A percentile compares a stretch with the other conserved stretches of the same genome.
These are phyloP conservation scores for Polydrusus tereticollis DNA, from an alignment of 2,888 invertebrate genomes.

Conservation along the genomic window DNA sequence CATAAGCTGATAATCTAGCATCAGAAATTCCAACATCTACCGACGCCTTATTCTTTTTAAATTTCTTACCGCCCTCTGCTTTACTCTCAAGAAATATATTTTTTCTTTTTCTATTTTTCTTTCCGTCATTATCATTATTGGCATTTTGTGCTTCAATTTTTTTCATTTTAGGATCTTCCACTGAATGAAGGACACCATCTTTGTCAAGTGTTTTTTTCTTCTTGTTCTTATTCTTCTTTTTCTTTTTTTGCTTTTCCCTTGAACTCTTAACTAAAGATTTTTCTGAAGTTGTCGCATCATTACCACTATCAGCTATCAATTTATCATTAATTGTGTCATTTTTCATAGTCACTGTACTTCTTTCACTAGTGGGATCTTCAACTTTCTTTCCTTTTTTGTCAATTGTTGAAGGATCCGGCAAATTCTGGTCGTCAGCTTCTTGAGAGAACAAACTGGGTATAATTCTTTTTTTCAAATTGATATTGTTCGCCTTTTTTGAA, in stretches of 20 bases:
- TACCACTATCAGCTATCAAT: background rate
- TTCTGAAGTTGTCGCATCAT: background rate
- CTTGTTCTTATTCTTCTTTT: slow-evolving; percentile 47
- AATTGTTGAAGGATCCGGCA: slow-evolving; percentile 28
- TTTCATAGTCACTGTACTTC: background rate
- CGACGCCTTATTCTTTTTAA: slow-evolving; percentile 56
- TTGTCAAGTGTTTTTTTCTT: slow-evolving; percentile 5
- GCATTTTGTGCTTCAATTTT: slow-evolving; percentile 35
- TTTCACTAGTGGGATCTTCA: slow-evolving; percentile 20
- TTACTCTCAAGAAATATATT: slow-evolving; percentile 46
- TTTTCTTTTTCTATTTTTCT: slow-evolving; percentile 51
- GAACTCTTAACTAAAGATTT: background rate
- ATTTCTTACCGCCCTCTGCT: slow-evolving; percentile 51
- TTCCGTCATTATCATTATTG: slow-evolving; percentile 28
- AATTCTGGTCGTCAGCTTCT: slow-evolving; percentile 52
- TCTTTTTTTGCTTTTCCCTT: slow-evolving; percentile 43
- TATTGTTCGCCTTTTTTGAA: slow-evolving; percentile 79
- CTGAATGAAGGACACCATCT: slow-evolving; percentile 1
- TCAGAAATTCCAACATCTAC: slow-evolving; percentile 72
- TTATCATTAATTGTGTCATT: background rate
- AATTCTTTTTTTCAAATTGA: slow-evolving; percentile 81
- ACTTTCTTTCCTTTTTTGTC: background rate
- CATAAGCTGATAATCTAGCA: slow-evolving; percentile 89
- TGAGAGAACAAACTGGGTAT: slow-evolving; percentile 81
- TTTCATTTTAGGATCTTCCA: slow-evolving; percentile 53